Conservation (phyloP, 2,888 invertebrate species). For the Calliphora vomitoria region DNA sequence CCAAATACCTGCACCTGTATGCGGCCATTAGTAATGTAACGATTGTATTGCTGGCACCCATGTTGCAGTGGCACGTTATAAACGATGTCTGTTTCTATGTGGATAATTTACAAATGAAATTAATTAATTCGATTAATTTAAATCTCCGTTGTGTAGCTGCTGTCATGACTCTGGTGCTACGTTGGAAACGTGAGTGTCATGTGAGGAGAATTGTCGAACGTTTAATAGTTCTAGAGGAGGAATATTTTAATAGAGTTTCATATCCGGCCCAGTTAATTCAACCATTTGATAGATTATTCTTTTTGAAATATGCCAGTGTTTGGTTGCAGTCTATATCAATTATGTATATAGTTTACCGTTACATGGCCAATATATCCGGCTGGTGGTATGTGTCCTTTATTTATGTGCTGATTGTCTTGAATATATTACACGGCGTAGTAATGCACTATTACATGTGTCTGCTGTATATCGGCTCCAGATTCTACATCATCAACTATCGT, state of each 20-base stretch:
- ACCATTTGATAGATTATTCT: slow-evolving; percentile 20
- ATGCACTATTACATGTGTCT: slow-evolving; percentile 53
- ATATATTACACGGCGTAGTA: slow-evolving; percentile 52
- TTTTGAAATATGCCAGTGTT: slow-evolving; percentile 30
- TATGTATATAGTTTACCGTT: slow-evolving; percentile 10
- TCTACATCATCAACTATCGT: slow-evolving; percentile 47
- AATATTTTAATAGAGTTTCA: slow-evolving; percentile 45
- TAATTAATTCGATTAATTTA: slow-evolving; percentile 53
- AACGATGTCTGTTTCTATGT: slow-evolving; percentile 19
- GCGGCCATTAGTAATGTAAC: background rate
- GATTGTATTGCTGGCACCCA: background rate
- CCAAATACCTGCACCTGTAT: slow-evolving; percentile 8
- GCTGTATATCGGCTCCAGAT: slow-evolving; percentile 39
- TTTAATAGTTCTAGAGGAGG: slow-evolving; percentile 48
- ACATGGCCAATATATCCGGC: background rate
- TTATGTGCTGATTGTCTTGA: slow-evolving; percentile 11
- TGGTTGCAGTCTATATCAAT: slow-evolving; percentile 12
- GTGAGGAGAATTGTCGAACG: slow-evolving; percentile 36
- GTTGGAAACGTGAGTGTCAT: slow-evolving; percentile 30
- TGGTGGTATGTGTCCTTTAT: slow-evolving; percentile 56
- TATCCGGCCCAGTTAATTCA: slow-evolving; percentile 15
- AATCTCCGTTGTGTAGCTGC: slow-evolving; percentile 22
- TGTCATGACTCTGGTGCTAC: slow-evolving; percentile 12
- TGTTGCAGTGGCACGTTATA: background rate
- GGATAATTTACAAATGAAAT: slow-evolving; percentile 60